phyloP scores from a whole-genome alignment of 2,797 vertebrate species.

The Chiroxiphia lanceolata region DNA sequence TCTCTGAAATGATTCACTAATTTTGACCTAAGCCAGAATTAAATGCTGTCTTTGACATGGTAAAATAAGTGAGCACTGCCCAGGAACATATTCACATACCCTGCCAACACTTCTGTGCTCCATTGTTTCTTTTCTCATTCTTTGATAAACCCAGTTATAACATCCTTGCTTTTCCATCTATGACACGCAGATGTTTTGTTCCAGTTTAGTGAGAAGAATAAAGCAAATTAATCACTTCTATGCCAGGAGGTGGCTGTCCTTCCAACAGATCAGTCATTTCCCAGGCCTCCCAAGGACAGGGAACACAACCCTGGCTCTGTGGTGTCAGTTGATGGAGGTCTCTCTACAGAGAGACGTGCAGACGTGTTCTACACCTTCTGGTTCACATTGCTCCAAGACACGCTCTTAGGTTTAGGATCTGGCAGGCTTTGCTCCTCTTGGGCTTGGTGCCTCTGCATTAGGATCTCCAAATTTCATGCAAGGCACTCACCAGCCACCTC shows the following conservation, averaged over 20 bases:
- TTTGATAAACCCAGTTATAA: not conserved
- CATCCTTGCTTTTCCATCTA: not conserved
- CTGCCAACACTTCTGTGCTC: not conserved
- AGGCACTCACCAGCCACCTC: not conserved
- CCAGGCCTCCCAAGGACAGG: not conserved
- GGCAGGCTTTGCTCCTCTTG: not conserved
- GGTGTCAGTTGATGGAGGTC: not conserved
- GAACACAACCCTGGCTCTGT: not conserved
- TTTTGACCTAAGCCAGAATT: not conserved
- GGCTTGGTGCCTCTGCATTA: not conserved
- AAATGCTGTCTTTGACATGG: not conserved
- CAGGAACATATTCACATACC: not conserved
- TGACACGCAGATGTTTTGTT: not conserved
- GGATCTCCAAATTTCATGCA: not conserved
- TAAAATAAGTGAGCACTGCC: not conserved
- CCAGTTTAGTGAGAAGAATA: not conserved
- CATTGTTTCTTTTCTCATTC: not conserved
- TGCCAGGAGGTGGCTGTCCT: not conserved
- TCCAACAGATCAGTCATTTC: not conserved
- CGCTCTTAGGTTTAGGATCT: not conserved
- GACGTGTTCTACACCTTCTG: not conserved
- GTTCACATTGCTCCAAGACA: not conserved
- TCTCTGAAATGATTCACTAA: not conserved
- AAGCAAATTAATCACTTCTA: not conserved
- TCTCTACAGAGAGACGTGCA: not conserved